Percentiles rank a stretch among this genome's conserved stretches.
Evolutionary conservation across 2,888 invertebrate species (phyloP).

Genomic region (Achlya flavicornis): DNA sequence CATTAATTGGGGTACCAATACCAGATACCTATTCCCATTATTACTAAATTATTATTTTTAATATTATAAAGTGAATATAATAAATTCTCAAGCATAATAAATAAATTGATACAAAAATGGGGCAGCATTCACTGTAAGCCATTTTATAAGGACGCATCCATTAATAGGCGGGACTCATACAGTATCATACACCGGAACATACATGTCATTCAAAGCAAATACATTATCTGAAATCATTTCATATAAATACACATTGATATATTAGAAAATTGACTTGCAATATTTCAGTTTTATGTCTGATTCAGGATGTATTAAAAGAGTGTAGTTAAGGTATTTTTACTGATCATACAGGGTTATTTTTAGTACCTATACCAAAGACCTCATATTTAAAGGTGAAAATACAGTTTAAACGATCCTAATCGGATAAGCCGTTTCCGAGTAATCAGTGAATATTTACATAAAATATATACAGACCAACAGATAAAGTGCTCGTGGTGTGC

Average conservation of each 20-base stretch:
- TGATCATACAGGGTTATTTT: too few species aligned
- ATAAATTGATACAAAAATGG: neutral
- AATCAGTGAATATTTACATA: too few species aligned
- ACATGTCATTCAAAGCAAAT: conserved; percentile 4
- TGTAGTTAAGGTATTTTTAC: too few species aligned
- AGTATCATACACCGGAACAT: conserved; percentile 5
- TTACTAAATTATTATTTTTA: neutral
- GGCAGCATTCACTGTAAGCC: neutral
- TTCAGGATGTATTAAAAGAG: too few species aligned
- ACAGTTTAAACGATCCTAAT: too few species aligned
- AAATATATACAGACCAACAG: too few species aligned
- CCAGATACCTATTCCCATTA: too few species aligned
- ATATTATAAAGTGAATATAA: neutral
- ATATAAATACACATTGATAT: conserved; percentile 1
- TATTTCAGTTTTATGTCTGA: neutral
- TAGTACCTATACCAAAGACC: too few species aligned
- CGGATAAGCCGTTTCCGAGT: too few species aligned
- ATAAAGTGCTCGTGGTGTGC: too few species aligned
- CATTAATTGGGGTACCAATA: too few species aligned
- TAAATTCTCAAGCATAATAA: neutral
- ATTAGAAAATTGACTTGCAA: neutral
- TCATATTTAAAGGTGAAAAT: too few species aligned
- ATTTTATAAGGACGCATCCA: conserved; percentile 1
- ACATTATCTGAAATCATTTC: neutral
- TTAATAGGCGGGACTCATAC: neutral